Conservation (phyloP, 2,797 vertebrate genomes). For the Poecile montanus region DNA sequence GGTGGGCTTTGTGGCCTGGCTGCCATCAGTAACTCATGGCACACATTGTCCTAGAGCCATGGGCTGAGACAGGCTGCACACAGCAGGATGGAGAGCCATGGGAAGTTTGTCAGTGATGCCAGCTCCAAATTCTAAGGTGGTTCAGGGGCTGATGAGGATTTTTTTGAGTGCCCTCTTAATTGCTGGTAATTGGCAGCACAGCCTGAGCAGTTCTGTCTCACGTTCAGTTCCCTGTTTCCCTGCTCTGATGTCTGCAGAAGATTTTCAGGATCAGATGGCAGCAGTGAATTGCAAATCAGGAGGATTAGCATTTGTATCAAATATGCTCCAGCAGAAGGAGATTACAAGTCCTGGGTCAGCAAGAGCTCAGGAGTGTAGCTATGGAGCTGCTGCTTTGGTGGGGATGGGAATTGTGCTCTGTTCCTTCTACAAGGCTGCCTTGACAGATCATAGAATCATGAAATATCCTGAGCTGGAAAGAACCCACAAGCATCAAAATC, state of each 20-base stretch:
- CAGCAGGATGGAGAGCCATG: accelerated
- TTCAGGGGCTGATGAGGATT: not conserved
- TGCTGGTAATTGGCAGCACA: not conserved
- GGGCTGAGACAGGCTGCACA: not conserved
- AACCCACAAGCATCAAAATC: not conserved
- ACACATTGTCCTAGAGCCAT: not conserved
- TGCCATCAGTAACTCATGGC: not conserved
- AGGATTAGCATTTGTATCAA: not conserved
- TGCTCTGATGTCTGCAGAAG: not conserved
- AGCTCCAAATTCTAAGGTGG: not conserved
- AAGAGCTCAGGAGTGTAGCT: not conserved
- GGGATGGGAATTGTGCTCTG: not conserved
- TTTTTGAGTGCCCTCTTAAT: not conserved
- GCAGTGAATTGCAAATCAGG: not conserved
- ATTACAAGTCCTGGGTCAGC: constrained; percentile 3
- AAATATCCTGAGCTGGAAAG: not conserved
- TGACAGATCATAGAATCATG: not conserved
- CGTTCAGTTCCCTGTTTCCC: not conserved
- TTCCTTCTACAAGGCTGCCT: not conserved
- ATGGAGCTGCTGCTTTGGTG: not conserved
- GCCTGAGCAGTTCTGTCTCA: not conserved
- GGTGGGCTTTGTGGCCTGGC: not conserved
- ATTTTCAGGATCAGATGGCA: constrained; percentile 23
- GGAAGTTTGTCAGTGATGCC: not conserved
- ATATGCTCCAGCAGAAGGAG: not conserved